Evolutionary conservation across 1,140 invertebrate genomes (phyloP).

Genomic region (Drosophila bifasciata): DNA sequence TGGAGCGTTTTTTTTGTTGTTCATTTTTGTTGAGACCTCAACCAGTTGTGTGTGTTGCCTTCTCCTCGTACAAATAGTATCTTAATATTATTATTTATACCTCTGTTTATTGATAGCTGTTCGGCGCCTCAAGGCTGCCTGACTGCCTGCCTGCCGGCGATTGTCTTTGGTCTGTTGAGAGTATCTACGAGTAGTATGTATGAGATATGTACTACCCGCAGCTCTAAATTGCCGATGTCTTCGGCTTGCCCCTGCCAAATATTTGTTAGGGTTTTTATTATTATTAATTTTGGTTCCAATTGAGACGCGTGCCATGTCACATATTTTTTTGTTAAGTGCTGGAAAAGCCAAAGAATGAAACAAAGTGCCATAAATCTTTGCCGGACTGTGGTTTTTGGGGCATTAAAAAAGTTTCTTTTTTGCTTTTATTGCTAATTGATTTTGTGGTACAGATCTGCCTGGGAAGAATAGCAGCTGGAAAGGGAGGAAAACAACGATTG

Average conservation of each 20-base stretch:
- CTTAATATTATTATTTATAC: constrained; percentile 43
- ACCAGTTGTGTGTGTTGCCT: constrained; percentile 28
- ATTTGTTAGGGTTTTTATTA: constrained; percentile 10
- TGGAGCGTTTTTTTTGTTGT: constrained; percentile 53
- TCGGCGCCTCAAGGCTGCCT: constrained; percentile 22
- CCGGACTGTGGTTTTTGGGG: constrained; percentile 17
- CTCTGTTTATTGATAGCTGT: constrained; percentile 37
- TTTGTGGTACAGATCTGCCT: constrained; percentile 29
- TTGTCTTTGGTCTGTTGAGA: background rate
- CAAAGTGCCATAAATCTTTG: constrained; percentile 55
- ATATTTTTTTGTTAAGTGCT: constrained; percentile 10
- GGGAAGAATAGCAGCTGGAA: constrained; percentile 30
- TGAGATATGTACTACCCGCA: background rate
- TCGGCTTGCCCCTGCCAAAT: background rate
- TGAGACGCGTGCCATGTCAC: constrained; percentile 39
- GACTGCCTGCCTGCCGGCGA: background rate
- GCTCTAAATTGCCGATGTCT: constrained; percentile 3
- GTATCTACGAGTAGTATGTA: background rate
- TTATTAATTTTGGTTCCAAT: constrained; percentile 24
- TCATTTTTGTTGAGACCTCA: constrained; percentile 2
- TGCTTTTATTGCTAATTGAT: constrained; percentile 54
- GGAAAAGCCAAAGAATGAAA: constrained; percentile 51
- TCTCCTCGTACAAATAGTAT: constrained; percentile 9
- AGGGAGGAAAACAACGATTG: background rate
- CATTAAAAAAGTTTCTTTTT: constrained; percentile 62